Evolutionary conservation across 2,113 vertebrate species (phyloP), one percentile per base, ranked within the genome.

Genomic region (Vulpes ferrilata): DNA sequence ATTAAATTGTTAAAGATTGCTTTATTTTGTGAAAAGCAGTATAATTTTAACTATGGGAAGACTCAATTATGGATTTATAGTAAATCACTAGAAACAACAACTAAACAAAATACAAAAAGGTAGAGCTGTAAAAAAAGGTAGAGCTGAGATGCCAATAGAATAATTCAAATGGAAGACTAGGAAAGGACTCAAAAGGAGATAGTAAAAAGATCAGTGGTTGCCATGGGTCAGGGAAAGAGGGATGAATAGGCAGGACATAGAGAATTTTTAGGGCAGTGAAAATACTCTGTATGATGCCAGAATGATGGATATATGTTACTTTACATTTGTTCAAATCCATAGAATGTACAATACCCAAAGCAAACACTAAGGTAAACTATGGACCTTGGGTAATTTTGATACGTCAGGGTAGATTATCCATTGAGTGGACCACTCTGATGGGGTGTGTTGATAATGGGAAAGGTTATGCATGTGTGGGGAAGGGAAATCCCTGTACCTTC

Each of bases 141-240:
- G 19, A 90, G 59, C n/a, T 87, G 51, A 79, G 88, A 84, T 38
- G 11, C 9, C 67, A 93, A 23, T 38, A 83, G 5, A 71, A 15
- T 53, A 88, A 71, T 73, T 96, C n/a, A 88, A 93, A 73, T 25
- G 9, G 62, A 93, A 95, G 20, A 59, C 20, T 90, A 64, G 38
- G 69, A 85, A 69, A 73, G 9, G 38, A 89, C 38, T 89, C 55
- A 16, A 53, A 82, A 73, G 38, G 38, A 73, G 32, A 60, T 57
- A 82, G 43, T 30, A 94, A 38, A 38, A 92, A 25, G 79, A 71
- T 82, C 27, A 69, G 9, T 59, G 27, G 53, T 71, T 92, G 20
- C 19, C 43, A 84, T 32, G 16, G 25, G 23, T 59, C 15, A 20
- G 10, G 9, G 55, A 62, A n/a, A 20, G 20, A 82, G 38, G 15